These are phyloP conservation scores for Matsumyia berberina DNA, from an alignment of 2,888 invertebrate genomes.

Conservation along the genomic window DNA sequence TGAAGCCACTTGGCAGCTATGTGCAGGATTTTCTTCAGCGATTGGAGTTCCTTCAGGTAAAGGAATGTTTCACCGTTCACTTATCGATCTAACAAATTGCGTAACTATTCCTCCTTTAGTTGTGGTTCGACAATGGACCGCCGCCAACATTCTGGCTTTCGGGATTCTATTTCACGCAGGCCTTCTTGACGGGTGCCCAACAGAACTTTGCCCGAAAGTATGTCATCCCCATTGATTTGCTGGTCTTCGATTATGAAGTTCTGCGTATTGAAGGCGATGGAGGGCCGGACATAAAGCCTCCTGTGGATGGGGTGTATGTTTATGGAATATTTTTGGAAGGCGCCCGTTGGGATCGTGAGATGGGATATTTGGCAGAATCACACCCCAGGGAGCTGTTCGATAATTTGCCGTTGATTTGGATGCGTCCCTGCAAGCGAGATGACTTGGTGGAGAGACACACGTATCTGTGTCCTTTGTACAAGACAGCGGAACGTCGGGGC, in stretches of 20 bases:
- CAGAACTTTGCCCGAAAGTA: constrained; percentile 97
- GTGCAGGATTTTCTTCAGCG: constrained; percentile 93
- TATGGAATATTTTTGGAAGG: constrained; percentile 94
- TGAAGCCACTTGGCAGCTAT: constrained; percentile 95
- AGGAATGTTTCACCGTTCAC: constrained; percentile 38
- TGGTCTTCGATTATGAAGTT: constrained; percentile 92
- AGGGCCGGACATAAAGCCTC: constrained; percentile 80
- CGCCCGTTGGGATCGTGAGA: constrained; percentile 92
- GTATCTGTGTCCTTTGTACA: constrained; percentile 95
- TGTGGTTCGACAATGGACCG: constrained; percentile 93
- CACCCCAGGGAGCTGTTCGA: constrained; percentile 93
- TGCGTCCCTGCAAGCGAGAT: constrained; percentile 90
- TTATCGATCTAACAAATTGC: constrained; percentile 70
- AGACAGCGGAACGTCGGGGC: constrained; percentile 94
- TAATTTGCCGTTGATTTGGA: constrained; percentile 92
- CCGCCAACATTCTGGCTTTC: constrained; percentile 95
- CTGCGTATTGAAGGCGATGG: constrained; percentile 77
- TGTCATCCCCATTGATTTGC: constrained; percentile 95
- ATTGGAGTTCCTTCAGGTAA: constrained; percentile 93
- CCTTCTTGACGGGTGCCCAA: constrained; percentile 96
- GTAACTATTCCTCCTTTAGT: constrained; percentile 74
- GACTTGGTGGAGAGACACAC: constrained; percentile 88
- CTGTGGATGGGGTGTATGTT: constrained; percentile 91
- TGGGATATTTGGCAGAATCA: constrained; percentile 90
- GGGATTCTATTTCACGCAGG: constrained; percentile 97